phyloP scores from a whole-genome alignment of 2,888 invertebrate species.

The Tubiluchus corallicola region DNA sequence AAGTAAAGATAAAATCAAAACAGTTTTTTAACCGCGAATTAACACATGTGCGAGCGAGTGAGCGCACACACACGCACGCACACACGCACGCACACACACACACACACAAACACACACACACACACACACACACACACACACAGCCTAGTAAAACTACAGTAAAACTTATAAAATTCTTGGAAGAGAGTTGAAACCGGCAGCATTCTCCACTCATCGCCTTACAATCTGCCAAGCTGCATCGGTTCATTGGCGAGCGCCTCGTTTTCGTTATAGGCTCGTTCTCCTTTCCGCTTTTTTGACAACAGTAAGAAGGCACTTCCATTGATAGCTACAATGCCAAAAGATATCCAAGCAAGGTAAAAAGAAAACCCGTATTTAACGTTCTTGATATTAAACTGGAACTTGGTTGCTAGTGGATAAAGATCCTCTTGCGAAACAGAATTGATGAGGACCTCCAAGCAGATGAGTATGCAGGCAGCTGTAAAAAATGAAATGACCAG shows the following conservation, averaged over 20 bases:
- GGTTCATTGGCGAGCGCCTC: slow-evolving; percentile 67
- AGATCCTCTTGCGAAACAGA: slow-evolving; percentile 47
- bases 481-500: slow-evolving; percentile 27
- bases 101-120: not conserved
- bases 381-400: slow-evolving; percentile 44
- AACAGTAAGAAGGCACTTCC: slow-evolving; percentile 55
- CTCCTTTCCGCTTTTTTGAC: slow-evolving; percentile 64
- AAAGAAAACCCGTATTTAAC: slow-evolving; percentile 43
- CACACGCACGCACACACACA: not conserved
- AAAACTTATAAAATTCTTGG: not conserved
- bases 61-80: not conserved
- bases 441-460: slow-evolving; percentile 57
- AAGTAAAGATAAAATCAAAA: too few species aligned
- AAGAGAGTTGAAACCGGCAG: not conserved
- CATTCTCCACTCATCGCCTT: slow-evolving; percentile 7
- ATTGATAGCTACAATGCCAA: slow-evolving; percentile 44
- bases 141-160: not conserved
- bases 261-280: slow-evolving; percentile 59
- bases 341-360: slow-evolving; percentile 47
- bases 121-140: not conserved
- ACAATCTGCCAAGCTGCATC: slow-evolving; percentile 43
- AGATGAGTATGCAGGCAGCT: slow-evolving; percentile 59
- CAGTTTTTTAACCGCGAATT: too few species aligned
- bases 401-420: slow-evolving; percentile 42
- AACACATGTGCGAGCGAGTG: too few species aligned